Evolutionary conservation across 2,888 invertebrate species (phyloP).

Genomic region (Cephus pygmeus): DNA sequence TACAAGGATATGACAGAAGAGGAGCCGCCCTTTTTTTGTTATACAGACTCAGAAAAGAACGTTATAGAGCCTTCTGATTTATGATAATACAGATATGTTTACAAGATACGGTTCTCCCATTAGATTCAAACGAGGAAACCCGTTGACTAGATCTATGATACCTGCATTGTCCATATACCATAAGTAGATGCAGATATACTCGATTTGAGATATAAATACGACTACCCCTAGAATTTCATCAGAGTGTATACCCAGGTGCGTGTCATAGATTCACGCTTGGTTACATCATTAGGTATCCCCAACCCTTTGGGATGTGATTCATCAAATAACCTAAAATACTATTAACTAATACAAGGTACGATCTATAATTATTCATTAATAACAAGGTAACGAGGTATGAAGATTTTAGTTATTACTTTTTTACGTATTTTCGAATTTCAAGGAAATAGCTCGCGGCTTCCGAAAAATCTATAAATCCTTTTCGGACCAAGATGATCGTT

Average conservation of each 20-base stretch:
- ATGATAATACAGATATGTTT: neutral
- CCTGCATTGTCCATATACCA: neutral
- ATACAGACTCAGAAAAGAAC: neutral
- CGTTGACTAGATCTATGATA: conserved; percentile 25
- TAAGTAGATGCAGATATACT: conserved; percentile 21
- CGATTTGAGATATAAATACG: conserved; percentile 32
- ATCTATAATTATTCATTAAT: neutral
- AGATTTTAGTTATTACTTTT: neutral
- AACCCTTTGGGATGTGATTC: neutral
- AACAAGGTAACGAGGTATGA: neutral
- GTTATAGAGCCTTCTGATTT: neutral
- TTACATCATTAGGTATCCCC: conserved; percentile 43
- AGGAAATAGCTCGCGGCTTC: neutral
- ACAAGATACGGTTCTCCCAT: conserved; percentile 22
- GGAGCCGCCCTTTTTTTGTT: neutral
- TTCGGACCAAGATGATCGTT: neutral
- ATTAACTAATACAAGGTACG: neutral
- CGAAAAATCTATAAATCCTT: neutral
- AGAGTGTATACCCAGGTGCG: conserved; percentile 52
- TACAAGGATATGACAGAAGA: neutral
- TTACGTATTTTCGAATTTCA: neutral
- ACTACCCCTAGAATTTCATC: conserved; percentile 7
- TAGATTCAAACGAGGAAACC: conserved; percentile 39
- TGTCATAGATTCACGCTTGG: conserved; percentile 32
- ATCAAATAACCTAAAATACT: neutral